Conservation (phyloP, 2,113 vertebrate genomes). For the Microcebus lehilahytsara region DNA sequence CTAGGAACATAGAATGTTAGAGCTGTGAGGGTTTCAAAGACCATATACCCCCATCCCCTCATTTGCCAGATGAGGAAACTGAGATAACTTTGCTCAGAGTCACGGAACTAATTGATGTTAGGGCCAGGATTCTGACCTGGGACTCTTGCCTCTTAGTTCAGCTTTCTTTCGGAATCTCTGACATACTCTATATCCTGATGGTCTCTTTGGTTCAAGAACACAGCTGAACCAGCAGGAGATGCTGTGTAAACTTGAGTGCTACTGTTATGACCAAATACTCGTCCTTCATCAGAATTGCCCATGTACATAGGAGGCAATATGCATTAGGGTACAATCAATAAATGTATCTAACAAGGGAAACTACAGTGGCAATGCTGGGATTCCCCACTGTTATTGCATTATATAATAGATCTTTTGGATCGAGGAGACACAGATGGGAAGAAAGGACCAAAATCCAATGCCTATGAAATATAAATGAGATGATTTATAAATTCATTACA, state of each 20-base stretch:
- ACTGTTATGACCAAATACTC: not conserved
- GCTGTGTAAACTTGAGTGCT: not conserved
- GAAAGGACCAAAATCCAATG: not conserved
- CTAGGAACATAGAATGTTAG: not conserved
- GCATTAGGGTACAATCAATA: not conserved
- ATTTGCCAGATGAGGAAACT: not conserved
- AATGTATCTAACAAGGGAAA: not conserved
- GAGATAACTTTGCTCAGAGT: not conserved
- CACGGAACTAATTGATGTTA: too few species aligned
- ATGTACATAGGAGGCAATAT: not conserved
- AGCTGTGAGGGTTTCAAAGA: not conserved
- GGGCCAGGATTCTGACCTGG: not conserved
- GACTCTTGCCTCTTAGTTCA: not conserved
- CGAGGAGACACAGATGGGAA: not conserved
- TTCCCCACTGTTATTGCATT: not conserved
- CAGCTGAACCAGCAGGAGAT: not conserved
- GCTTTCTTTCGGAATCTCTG: not conserved
- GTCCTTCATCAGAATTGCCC: not conserved
- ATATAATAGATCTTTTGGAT: not conserved
- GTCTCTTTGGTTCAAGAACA: not conserved
- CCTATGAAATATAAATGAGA: conserved; percentile 28
- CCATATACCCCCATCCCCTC: not conserved
- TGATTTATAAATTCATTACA: not conserved
- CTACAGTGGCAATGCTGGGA: not conserved
- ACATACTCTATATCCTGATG: not conserved